phyloP scores from a whole-genome alignment of 2,113 vertebrate genomes.

The Scophthalmus maximus region DNA sequence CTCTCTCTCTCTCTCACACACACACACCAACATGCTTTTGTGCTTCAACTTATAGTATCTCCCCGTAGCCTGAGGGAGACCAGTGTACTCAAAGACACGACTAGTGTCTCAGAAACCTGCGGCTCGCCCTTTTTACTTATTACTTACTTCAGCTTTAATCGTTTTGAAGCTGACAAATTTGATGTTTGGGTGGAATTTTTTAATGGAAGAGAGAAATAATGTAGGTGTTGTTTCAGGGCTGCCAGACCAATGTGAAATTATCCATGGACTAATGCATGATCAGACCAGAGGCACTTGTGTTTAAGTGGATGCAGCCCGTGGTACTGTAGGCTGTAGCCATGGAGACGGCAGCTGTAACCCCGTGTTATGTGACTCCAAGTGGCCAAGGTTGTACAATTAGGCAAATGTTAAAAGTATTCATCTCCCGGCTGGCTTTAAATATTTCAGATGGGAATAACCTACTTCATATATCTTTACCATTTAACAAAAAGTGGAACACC shows the following conservation, averaged over 20 bases:
- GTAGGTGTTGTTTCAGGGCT: constrained; percentile 56
- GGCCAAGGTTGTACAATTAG: constrained; percentile 56
- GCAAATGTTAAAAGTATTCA: constrained; percentile 32
- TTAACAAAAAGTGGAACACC: background rate
- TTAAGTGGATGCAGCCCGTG: constrained; percentile 67
- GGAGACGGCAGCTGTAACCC: constrained; percentile 71
- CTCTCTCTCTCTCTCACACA: background rate
- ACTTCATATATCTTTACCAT: constrained; percentile 28
- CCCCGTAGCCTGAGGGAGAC: constrained; percentile 15
- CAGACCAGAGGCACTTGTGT: constrained; percentile 66
- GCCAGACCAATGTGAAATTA: constrained; percentile 66
- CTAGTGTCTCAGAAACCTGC: constrained; percentile 12
- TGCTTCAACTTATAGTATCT: constrained; percentile 29
- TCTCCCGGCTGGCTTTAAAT: constrained; percentile 24
- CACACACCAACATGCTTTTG: constrained; percentile 14
- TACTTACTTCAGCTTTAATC: constrained; percentile 26
- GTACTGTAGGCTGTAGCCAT: constrained; percentile 68
- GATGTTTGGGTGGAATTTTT: constrained; percentile 13
- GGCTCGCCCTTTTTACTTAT: constrained; percentile 26
- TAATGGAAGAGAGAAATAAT: constrained; percentile 55
- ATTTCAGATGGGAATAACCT: constrained; percentile 30
- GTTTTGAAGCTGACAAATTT: constrained; percentile 34
- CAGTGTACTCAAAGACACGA: constrained; percentile 14
- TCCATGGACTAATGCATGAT: constrained; percentile 68
- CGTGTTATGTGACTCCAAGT: constrained; percentile 46